Evolutionary conservation across 1,140 invertebrate species (phyloP).

Genomic region (Drosophila mayri): DNA sequence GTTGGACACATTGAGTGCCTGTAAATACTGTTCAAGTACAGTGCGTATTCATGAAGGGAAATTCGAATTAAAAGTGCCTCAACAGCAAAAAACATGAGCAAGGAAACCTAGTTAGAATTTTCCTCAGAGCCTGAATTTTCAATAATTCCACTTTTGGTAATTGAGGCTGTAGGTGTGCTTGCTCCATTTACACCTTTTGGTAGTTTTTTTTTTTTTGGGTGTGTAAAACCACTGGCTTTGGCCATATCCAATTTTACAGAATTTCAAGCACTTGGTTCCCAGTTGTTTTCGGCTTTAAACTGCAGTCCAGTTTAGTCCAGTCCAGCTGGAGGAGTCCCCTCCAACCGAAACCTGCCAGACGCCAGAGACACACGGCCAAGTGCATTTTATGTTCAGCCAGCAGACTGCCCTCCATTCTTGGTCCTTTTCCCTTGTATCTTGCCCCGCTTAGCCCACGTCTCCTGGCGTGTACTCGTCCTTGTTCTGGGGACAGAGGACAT

Average conservation of each 20-base stretch:
- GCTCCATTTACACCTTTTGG: slow-evolving; percentile 61
- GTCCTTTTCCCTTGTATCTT: slow-evolving; percentile 9
- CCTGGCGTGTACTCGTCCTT: slow-evolving; percentile 51
- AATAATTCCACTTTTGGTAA: background rate
- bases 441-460: slow-evolving; percentile 7
- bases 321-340: slow-evolving; percentile 13
- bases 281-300: slow-evolving; percentile 55
- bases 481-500: slow-evolving; percentile 35
- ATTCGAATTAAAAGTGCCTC: background rate
- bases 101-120: background rate
- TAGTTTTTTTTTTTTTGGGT: slow-evolving; percentile 24
- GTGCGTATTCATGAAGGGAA: background rate
- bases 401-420: slow-evolving; percentile 39
- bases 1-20: slow-evolving; percentile 48
- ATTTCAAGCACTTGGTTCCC: slow-evolving; percentile 56
- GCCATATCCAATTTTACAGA: slow-evolving; percentile 67
- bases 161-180: slow-evolving; percentile 12
- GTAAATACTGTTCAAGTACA: slow-evolving; percentile 40
- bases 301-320: slow-evolving; percentile 25
- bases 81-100: background rate
- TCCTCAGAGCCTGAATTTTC: background rate
- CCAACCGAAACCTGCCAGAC: slow-evolving; percentile 44
- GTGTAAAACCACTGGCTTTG: slow-evolving; percentile 42
- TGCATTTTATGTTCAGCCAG: slow-evolving; percentile 74
- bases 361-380: slow-evolving; percentile 48